Conservation (phyloP, 92 coral and sea anemone species). For the Plumapathes pennacea region DNA sequence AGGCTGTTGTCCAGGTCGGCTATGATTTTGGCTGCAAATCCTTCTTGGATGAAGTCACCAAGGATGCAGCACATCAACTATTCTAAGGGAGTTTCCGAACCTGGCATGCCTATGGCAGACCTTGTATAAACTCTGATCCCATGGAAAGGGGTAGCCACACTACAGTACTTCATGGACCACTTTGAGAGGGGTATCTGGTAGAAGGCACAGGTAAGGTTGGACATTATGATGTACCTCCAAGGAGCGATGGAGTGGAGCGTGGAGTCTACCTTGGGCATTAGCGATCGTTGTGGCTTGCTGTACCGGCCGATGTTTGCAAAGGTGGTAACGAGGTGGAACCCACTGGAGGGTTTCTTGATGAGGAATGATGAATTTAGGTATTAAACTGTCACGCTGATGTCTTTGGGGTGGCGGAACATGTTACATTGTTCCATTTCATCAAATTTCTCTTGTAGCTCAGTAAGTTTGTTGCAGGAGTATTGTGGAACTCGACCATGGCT, state of each 20-base stretch:
- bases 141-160: slow-evolving; percentile 32
- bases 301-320: slow-evolving; percentile 41
- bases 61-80: slow-evolving; percentile 42
- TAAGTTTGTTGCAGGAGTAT: slow-evolving; percentile 7
- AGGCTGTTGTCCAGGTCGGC: slow-evolving; percentile 25
- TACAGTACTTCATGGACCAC: slow-evolving; percentile 14
- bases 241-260: slow-evolving; percentile 40
- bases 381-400: slow-evolving; percentile 10
- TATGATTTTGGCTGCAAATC: slow-evolving; percentile 20
- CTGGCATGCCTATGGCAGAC: slow-evolving; percentile 47
- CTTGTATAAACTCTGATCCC: slow-evolving; percentile 18
- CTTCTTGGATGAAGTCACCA: slow-evolving; percentile 25
- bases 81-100: slow-evolving; percentile 35
- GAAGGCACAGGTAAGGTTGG: slow-evolving; percentile 42
- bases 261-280: slow-evolving; percentile 46
- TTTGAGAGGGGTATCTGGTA: slow-evolving; percentile 45
- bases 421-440: not conserved
- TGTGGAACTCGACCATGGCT: too few species aligned
- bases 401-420: slow-evolving; percentile 29
- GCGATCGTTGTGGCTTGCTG: slow-evolving; percentile 45
- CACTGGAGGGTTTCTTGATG: slow-evolving; percentile 36
- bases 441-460: slow-evolving; percentile 23
- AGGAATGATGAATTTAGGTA: slow-evolving; percentile 39
- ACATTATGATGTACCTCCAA: slow-evolving; percentile 27
- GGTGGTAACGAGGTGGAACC: slow-evolving; percentile 46